phyloP scores from a whole-genome alignment of 2,888 invertebrate species.

The Chorisops tibialis region DNA sequence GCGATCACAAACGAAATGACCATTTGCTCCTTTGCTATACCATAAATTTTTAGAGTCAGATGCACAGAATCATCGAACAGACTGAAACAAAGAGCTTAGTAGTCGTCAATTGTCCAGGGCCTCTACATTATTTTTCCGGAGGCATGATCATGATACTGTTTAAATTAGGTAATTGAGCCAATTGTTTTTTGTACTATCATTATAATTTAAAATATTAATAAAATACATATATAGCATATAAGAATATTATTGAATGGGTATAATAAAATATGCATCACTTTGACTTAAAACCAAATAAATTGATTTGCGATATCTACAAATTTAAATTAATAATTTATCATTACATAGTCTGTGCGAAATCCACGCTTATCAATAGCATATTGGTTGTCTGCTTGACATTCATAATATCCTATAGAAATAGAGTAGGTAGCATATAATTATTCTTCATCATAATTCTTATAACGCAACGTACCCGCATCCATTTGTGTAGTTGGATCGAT shows the following conservation, averaged over 20 bases:
- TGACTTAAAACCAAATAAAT: neutral
- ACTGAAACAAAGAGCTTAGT: conserved; percentile 5
- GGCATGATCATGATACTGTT: neutral
- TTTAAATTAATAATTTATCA: conserved; percentile 47
- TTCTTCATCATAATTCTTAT: neutral
- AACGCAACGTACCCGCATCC: conserved; percentile 75
- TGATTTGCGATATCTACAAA: neutral
- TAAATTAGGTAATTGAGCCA: conserved; percentile 49
- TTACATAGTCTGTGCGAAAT: conserved; percentile 78
- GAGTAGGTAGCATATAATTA: neutral
- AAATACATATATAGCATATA: conserved; percentile 6
- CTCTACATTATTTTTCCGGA: neutral
- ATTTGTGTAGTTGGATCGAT: conserved; percentile 94
- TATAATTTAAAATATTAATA: conserved; percentile 21
- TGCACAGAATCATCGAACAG: conserved; percentile 5
- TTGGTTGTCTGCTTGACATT: conserved; percentile 91
- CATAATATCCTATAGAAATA: conserved; percentile 60
- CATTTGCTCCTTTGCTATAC: neutral
- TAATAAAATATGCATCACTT: neutral
- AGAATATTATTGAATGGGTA: neutral
- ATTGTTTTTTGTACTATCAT: conserved; percentile 41
- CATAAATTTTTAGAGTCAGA: conserved; percentile 2
- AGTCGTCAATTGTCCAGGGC: conserved; percentile 1
- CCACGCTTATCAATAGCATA: conserved; percentile 85
- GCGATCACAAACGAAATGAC: no score